Evolutionary conservation across 2,888 invertebrate species (phyloP).

Genomic region (Ophioninae sp.): DNA sequence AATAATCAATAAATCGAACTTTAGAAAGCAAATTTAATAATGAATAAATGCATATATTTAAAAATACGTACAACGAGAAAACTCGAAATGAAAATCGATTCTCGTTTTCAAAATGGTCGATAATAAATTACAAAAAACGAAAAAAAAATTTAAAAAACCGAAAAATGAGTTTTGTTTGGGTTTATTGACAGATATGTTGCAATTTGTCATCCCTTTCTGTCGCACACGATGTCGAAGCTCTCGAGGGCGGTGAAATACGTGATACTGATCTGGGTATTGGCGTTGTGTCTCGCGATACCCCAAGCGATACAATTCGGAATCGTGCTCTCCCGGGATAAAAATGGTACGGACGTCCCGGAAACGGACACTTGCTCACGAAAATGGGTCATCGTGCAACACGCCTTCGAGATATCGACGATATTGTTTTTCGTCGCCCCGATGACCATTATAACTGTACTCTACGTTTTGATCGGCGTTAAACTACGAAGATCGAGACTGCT

Average conservation of each 20-base stretch:
- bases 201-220: slow-evolving; percentile 86
- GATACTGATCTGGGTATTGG: slow-evolving; percentile 89
- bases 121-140: too few relatives aligned
- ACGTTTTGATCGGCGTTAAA: slow-evolving; percentile 89
- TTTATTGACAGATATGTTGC: slow-evolving; percentile 70
- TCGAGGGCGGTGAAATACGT: slow-evolving; percentile 90
- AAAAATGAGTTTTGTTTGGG: too few relatives aligned
- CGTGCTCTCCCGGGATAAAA: slow-evolving; percentile 81
- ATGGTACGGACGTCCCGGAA: slow-evolving; percentile 79
- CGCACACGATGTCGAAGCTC: slow-evolving; percentile 92
- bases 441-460: slow-evolving; percentile 92
- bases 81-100: too few relatives aligned
- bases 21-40: too few relatives aligned
- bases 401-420: slow-evolving; percentile 90
- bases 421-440: slow-evolving; percentile 94
- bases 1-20: too few relatives aligned
- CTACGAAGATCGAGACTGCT: slow-evolving; percentile 83
- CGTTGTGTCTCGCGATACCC: slow-evolving; percentile 88
- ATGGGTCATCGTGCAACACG: slow-evolving; percentile 85
- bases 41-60: too few relatives aligned
- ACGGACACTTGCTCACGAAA: slow-evolving; percentile 85
- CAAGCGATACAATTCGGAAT: slow-evolving; percentile 92
- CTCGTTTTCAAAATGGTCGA: too few relatives aligned
- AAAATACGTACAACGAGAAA: too few relatives aligned
- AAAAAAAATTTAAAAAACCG: too few relatives aligned